Base-by-base conservation (phyloP, 2,888 invertebrate genomes). In the Apamea anceps region DNA sequence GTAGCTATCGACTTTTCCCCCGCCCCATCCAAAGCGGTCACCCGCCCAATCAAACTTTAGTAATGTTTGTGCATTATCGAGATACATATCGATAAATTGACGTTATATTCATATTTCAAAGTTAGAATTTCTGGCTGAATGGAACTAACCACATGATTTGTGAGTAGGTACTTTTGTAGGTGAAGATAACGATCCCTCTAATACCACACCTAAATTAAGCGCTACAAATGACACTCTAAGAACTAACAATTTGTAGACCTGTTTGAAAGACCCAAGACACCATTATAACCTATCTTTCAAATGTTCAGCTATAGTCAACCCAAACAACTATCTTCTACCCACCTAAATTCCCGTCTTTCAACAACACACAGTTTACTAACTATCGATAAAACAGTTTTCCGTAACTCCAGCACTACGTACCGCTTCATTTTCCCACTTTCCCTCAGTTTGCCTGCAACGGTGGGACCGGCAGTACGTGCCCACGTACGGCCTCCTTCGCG, bases 1-100 rank as follows among this genome's bases (percentile, higher is more conserved):
- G 89, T 95, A 84, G 74, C 79, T 89, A 96, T 96, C 96, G 96
- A 96, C 96, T 95, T 96, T 96, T 94, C 94, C 93, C 93, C 94
- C 92, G 90, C 94, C 93, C 90, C 74, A 77, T 66, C 91, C 85
- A 87, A 89, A 90, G 91, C 90, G 88, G 92, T 92, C 93, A 92
- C 94, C 94, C 94, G 92, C 95, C 95, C 95, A 94, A 95, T 94
- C 93, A 93, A 89, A 89, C 84, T 80, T 60, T 94, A 96, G 95
- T 90, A 94, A 88, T 87, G 95, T 85, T 75, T 79, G 57, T 25
- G 37, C 65, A 81, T 71, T 75, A 75, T 54, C 66, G 72, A 74
- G 60, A 45, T 57, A 73, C 13, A 71, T 89, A 80, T 88, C 91
- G 90, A 91, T 87, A 85, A 67, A 80, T 67, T 82, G 28, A 67